Conservation (phyloP, 2,797 vertebrate species). For the Onychomys torridus region DNA sequence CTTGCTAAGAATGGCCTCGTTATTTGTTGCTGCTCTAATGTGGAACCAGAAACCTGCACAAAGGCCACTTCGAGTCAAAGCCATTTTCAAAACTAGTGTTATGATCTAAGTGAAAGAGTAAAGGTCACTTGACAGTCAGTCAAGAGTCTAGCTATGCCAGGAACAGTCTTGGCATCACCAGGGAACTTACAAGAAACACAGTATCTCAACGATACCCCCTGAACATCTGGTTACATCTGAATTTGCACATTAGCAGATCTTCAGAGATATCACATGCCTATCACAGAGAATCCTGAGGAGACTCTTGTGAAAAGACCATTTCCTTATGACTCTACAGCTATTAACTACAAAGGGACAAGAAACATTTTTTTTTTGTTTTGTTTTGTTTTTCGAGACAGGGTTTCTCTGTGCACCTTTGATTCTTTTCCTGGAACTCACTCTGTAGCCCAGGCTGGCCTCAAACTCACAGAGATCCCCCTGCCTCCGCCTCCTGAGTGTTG, state of each 20-base stretch:
- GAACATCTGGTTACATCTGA: not conserved
- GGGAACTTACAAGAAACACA: not conserved
- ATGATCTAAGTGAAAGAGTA: not conserved
- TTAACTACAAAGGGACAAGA: not conserved
- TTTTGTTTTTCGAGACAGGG: too few species aligned
- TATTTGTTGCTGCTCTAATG: not conserved
- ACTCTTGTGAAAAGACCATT: not conserved
- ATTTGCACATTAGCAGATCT: rapidly evolving
- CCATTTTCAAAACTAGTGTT: not conserved
- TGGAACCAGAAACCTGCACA: not conserved
- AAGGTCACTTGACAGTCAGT: not conserved
- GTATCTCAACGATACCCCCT: rapidly evolving
- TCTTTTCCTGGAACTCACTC: too few species aligned
- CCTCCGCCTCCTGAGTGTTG: too few species aligned
- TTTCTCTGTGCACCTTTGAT: too few species aligned
- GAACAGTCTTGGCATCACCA: not conserved
- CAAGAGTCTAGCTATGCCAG: not conserved
- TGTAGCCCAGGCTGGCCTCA: too few species aligned
- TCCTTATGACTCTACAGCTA: not conserved
- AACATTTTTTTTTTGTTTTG: not conserved
- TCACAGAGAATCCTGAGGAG: not conserved
- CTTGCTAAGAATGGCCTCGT: not conserved
- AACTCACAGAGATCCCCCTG: too few species aligned
- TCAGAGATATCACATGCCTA: rapidly evolving
- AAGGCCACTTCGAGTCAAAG: not conserved